A percentile compares a stretch with the other conserved stretches of the same genome.
Evolutionary conservation across 2,888 invertebrate genomes (phyloP).

Genomic region (Siphonodentalium dalli): DNA sequence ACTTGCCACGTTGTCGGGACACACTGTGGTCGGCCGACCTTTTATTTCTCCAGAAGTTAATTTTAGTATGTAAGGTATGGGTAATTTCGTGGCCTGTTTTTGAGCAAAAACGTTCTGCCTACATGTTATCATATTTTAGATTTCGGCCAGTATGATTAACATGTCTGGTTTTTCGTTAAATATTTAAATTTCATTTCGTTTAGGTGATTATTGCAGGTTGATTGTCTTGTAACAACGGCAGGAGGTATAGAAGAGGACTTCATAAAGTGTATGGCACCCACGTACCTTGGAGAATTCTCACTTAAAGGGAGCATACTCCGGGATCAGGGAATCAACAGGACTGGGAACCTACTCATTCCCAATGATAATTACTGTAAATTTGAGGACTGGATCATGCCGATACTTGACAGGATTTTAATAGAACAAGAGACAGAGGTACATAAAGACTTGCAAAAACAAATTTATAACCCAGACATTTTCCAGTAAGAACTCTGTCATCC

Average conservation of each 20-base stretch:
- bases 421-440: conserved; percentile 78
- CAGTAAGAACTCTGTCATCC: not conserved
- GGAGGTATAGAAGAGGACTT: conserved; percentile 99
- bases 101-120: too few relatives aligned
- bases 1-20: too few relatives aligned
- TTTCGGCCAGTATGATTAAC: too few relatives aligned
- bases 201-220: conserved; percentile 72
- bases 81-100: too few relatives aligned
- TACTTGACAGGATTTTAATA: conserved; percentile 85
- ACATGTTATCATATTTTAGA: too few relatives aligned
- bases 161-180: too few relatives aligned
- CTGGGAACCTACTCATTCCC: conserved; percentile 93
- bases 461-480: not conserved
- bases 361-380: conserved; percentile 98
- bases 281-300: conserved; percentile 89
- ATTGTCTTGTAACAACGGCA: conserved; percentile 96
- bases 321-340: conserved; percentile 86
- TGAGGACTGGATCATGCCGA: conserved; percentile 96
- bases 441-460: too few relatives aligned
- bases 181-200: not conserved
- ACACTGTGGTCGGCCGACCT: too few relatives aligned
- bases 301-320: conserved; percentile 79
- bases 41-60: too few relatives aligned
- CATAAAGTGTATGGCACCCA: conserved; percentile 96
- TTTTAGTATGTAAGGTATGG: too few relatives aligned